Conservation (phyloP, 2,113 vertebrate genomes). For the Dromas ardeola region DNA sequence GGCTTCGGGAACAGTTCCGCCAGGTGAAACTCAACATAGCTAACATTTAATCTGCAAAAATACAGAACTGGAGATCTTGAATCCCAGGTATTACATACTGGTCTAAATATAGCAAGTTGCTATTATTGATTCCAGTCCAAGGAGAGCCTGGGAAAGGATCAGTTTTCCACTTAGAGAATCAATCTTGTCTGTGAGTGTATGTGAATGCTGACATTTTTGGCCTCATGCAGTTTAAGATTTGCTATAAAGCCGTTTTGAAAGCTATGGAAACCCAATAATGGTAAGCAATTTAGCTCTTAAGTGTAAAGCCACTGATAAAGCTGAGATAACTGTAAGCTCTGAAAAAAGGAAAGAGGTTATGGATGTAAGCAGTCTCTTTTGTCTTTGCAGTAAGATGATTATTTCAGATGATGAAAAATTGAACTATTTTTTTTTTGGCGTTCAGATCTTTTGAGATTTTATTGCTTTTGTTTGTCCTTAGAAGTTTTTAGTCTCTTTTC, state of each 20-base stretch:
- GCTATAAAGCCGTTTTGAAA: slow-evolving; percentile 56
- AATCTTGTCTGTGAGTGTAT: slow-evolving; percentile 40
- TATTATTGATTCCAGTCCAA: slow-evolving; percentile 67
- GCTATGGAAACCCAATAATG: slow-evolving; percentile 67
- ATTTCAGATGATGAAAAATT: background rate
- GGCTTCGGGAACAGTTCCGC: background rate
- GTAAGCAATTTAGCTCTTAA: slow-evolving; percentile 61
- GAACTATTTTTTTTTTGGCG: slow-evolving; percentile 32
- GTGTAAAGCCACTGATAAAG: slow-evolving; percentile 64
- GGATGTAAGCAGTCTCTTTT: slow-evolving; percentile 31
- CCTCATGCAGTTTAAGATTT: slow-evolving; percentile 36
- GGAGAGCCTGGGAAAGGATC: slow-evolving; percentile 69
- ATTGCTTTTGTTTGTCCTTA: slow-evolving; percentile 72
- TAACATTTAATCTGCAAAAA: slow-evolving; percentile 43
- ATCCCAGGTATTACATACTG: slow-evolving; percentile 37
- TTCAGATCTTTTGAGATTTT: slow-evolving; percentile 46
- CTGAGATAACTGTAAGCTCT: slow-evolving; percentile 53
- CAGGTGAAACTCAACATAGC: slow-evolving; percentile 26
- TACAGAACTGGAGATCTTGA: slow-evolving; percentile 34
- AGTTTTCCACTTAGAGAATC: slow-evolving; percentile 63
- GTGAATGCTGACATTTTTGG: slow-evolving; percentile 59
- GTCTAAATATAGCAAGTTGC: slow-evolving; percentile 45
- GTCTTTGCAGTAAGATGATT: slow-evolving; percentile 2
- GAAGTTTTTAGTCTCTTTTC: slow-evolving; percentile 15
- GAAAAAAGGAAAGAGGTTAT: slow-evolving; percentile 2